phyloP scores from a whole-genome alignment of 1,140 invertebrate species.

The Leptoteleia sp. region DNA sequence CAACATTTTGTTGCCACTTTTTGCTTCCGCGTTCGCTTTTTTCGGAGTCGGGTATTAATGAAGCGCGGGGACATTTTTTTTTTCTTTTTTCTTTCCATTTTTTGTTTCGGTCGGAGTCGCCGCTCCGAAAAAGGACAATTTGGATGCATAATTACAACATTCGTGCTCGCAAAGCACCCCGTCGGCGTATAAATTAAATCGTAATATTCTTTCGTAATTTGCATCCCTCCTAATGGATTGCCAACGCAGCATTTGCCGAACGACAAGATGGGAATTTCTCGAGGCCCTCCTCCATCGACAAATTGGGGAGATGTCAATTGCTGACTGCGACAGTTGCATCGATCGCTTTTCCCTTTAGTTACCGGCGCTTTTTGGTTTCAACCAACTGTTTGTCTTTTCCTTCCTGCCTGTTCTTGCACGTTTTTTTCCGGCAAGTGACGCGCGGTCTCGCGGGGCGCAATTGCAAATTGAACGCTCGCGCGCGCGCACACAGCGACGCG shows the following conservation, averaged over 20 bases:
- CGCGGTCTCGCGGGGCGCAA: conserved; percentile 25
- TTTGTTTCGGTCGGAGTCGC: conserved; percentile 7
- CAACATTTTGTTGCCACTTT: too few species aligned
- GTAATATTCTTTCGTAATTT: conserved; percentile 56
- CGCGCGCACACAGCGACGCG: conserved; percentile 2
- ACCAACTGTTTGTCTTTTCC: conserved; percentile 9
- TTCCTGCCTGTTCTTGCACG: conserved; percentile 2
- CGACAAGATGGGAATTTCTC: too few species aligned
- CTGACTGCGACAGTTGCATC: conserved; percentile 64
- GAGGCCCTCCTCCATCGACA: too few species aligned
- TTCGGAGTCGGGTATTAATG: conserved; percentile 9
- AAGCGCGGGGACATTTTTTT: conserved; percentile 1
- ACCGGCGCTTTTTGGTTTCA: conserved; percentile 25
- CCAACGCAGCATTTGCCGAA: too few species aligned
- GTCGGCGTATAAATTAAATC: conserved; percentile 54
- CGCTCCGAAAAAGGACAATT: conserved; percentile 16
- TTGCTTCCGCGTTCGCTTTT: not conserved
- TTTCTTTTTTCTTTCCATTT: too few species aligned
- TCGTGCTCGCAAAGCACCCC: conserved; percentile 35
- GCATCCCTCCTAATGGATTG: too few species aligned
- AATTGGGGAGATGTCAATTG: too few species aligned
- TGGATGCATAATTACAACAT: conserved; percentile 38
- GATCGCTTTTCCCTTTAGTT: conserved; percentile 49
- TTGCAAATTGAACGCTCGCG: conserved; percentile 40
- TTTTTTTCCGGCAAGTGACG: conserved; percentile 12